Evolutionary conservation across 2,888 invertebrate species (phyloP).

Genomic region (Brachyptera risi): DNA sequence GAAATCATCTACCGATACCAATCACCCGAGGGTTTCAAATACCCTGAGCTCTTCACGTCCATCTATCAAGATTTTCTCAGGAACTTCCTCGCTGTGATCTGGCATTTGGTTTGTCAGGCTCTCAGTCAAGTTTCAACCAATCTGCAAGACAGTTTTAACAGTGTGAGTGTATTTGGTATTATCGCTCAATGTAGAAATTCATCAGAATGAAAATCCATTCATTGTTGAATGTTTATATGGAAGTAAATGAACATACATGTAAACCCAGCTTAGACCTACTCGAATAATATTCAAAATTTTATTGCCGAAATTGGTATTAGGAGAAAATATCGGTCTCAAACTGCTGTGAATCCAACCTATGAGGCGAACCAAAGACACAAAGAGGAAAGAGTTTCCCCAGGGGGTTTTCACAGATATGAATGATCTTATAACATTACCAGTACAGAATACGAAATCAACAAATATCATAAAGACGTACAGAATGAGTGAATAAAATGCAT

Average conservation of each 20-base stretch:
- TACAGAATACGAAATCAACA: too few species aligned
- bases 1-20: not conserved
- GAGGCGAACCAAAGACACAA: too few species aligned
- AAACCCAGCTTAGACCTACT: not conserved
- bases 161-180: not conserved
- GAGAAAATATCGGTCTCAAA: too few species aligned
- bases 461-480: too few species aligned
- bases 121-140: slow-evolving; percentile 58
- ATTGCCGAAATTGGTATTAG: not conserved
- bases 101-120: slow-evolving; percentile 64
- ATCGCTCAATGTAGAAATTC: not conserved
- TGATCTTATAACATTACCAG: too few species aligned
- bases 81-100: slow-evolving; percentile 57
- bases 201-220: slow-evolving; percentile 45
- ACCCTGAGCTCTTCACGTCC: not conserved
- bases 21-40: not conserved
- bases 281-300: not conserved
- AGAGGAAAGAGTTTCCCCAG: too few species aligned
- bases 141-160: not conserved
- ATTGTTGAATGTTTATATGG: slow-evolving; percentile 48
- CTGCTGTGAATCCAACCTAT: too few species aligned
- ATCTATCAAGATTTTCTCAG: slow-evolving; percentile 11
- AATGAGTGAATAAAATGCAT: too few species aligned
- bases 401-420: too few species aligned
- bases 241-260: not conserved